phyloP scores from a whole-genome alignment of 2,797 vertebrate species.

The Esox masquinongy region DNA sequence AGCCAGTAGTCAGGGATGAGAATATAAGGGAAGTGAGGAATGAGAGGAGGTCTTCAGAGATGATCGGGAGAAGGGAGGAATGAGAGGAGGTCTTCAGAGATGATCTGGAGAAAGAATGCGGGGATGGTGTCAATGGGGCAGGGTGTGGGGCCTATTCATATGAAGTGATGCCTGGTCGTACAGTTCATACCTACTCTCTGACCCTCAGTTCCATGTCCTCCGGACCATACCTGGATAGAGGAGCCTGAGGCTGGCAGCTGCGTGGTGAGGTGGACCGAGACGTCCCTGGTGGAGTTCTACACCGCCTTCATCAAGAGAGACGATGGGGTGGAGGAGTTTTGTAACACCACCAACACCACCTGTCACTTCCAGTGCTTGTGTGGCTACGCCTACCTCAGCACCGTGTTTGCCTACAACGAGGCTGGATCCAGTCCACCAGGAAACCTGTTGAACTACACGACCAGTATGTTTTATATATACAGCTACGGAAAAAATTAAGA shows the following conservation, averaged over 20 bases:
- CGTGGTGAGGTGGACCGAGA: conserved; percentile 78
- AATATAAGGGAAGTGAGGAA: too few species aligned
- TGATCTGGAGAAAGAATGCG: too few species aligned
- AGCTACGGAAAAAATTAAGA: too few species aligned
- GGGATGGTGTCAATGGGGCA: too few species aligned
- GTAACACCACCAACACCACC: conserved; percentile 82
- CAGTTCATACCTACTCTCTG: background rate
- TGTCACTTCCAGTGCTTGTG: conserved; percentile 84
- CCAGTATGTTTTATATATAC: conserved; percentile 75
- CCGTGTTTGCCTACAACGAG: conserved; percentile 86
- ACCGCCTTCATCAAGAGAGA: conserved; percentile 87
- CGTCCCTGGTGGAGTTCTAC: conserved; percentile 80
- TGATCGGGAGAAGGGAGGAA: too few species aligned
- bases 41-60: too few species aligned
- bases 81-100: too few species aligned
- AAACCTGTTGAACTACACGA: conserved; percentile 85
- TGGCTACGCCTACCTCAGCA: conserved; percentile 88
- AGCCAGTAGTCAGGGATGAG: too few species aligned
- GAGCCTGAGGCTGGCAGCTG: conserved; percentile 77
- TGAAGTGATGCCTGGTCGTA: background rate
- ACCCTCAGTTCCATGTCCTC: conserved; percentile 84
- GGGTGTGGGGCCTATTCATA: background rate
- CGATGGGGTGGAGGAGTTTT: conserved; percentile 82
- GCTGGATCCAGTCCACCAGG: conserved; percentile 84
- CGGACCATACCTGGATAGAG: conserved; percentile 74